phyloP scores from a whole-genome alignment of 92 coral and sea anemone genomes.

The Parazoanthus atlanticus region DNA sequence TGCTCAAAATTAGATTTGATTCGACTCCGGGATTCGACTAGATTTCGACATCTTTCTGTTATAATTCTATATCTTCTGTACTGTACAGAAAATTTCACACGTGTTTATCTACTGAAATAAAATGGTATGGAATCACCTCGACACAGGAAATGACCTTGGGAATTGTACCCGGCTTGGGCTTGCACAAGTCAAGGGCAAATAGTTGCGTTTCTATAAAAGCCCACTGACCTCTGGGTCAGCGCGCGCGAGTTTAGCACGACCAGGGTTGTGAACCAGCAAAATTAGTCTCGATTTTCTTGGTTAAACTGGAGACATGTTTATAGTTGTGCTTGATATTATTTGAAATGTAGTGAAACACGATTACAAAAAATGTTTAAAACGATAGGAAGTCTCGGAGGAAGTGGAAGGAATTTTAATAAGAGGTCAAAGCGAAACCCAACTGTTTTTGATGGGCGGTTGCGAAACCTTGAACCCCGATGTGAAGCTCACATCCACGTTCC shows the following conservation, averaged over 20 bases:
- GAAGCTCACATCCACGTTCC: background rate
- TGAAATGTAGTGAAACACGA: background rate
- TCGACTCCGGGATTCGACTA: background rate
- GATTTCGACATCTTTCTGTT: background rate
- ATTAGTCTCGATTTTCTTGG: no score
- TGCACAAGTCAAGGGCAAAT: constrained; percentile 16
- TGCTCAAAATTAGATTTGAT: background rate
- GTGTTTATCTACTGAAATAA: background rate
- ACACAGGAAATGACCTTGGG: constrained; percentile 29
- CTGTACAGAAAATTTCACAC: background rate
- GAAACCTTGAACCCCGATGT: background rate
- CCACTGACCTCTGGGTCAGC: background rate
- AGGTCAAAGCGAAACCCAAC: background rate
- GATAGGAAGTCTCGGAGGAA: background rate
- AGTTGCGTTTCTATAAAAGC: background rate
- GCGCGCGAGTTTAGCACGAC: background rate
- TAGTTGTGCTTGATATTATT: background rate
- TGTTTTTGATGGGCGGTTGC: background rate
- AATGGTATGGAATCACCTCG: background rate
- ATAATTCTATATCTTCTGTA: background rate
- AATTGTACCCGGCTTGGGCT: background rate
- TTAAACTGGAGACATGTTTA: no score
- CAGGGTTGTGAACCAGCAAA: no score
- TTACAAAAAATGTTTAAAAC: background rate
- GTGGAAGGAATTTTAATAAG: background rate